Evolutionary conservation across 1,140 invertebrate genomes (phyloP).

Genomic region (Neodiprion lecontei): DNA sequence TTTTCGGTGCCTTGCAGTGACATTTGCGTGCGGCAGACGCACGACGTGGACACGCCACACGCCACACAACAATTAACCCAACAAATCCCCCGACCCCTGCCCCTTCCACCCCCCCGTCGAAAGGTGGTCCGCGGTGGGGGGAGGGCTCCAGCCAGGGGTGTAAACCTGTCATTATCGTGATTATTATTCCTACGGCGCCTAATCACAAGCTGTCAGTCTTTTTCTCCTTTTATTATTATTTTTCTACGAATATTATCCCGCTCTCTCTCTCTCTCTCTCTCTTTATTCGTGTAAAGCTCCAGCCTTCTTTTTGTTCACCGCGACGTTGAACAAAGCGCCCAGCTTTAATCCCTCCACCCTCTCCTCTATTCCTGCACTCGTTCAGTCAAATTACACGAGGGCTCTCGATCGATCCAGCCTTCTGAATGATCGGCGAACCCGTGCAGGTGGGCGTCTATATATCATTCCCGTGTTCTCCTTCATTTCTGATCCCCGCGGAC

Average conservation of each 20-base stretch:
- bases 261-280: background rate
- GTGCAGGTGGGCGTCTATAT: too few relatives aligned
- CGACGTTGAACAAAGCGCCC: too few relatives aligned
- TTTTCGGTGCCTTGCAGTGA: slow-evolving; percentile 35
- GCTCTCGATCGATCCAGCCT: too few relatives aligned
- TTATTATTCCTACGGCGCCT: slow-evolving; percentile 52
- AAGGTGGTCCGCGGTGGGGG: background rate
- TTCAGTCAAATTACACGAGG: too few relatives aligned
- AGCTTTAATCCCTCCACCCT: too few relatives aligned
- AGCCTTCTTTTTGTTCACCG: too few relatives aligned
- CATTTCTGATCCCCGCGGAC: too few relatives aligned
- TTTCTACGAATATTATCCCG: background rate
- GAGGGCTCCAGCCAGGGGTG: slow-evolving; percentile 40
- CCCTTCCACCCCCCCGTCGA: slow-evolving; percentile 24
- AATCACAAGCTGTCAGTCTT: slow-evolving; percentile 48
- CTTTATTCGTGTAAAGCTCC: too few relatives aligned
- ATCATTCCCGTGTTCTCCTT: too few relatives aligned
- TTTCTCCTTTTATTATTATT: background rate
- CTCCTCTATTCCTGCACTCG: too few relatives aligned
- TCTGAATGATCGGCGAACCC: too few relatives aligned
- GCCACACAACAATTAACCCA: slow-evolving; percentile 59
- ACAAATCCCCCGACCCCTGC: slow-evolving; percentile 22
- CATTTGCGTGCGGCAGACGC: slow-evolving; percentile 34
- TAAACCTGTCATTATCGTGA: slow-evolving; percentile 57
- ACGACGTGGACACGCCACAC: slow-evolving; percentile 35